A percentile compares a stretch with the other conserved stretches of the same genome.
These are phyloP conservation scores for Germaria angustata DNA, from an alignment of 2,888 invertebrate genomes.

Conservation along the genomic window DNA sequence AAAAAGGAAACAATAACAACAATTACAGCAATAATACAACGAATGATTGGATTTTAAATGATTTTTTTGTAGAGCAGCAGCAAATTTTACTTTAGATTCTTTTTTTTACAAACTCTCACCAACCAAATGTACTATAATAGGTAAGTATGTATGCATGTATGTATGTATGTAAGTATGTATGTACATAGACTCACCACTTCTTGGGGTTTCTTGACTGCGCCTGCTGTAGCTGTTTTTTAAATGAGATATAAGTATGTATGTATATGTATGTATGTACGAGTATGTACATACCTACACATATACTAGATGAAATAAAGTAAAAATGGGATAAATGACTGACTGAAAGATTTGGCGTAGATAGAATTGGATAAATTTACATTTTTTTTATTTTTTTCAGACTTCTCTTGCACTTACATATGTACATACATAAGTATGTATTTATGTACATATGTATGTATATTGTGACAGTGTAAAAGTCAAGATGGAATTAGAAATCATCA, in stretches of 20 bases:
- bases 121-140: background rate
- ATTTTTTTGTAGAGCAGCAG: constrained; percentile 45
- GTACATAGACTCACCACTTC: constrained; percentile 39
- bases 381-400: constrained; percentile 11
- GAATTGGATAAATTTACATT: constrained; percentile 61
- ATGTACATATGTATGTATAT: too few relatives aligned
- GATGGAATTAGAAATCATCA: too few relatives aligned
- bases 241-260: background rate
- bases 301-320: constrained; percentile 37
- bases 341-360: constrained; percentile 30
- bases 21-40: constrained; percentile 29
- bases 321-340: constrained; percentile 39
- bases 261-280: background rate
- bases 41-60: constrained; percentile 52
- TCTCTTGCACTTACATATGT: too few relatives aligned
- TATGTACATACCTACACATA: background rate
- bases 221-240: constrained; percentile 13
- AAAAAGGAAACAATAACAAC: constrained; percentile 17
- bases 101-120: constrained; percentile 10
- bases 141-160: too few relatives aligned
- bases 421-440: too few relatives aligned
- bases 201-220: constrained; percentile 28
- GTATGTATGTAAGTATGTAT: too few relatives aligned
- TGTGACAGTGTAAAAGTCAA: too few relatives aligned
- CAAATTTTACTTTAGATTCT: constrained; percentile 24